These are phyloP conservation scores for Lagopus leucura DNA, from an alignment of 2,113 vertebrate genomes.

Conservation along the genomic window DNA sequence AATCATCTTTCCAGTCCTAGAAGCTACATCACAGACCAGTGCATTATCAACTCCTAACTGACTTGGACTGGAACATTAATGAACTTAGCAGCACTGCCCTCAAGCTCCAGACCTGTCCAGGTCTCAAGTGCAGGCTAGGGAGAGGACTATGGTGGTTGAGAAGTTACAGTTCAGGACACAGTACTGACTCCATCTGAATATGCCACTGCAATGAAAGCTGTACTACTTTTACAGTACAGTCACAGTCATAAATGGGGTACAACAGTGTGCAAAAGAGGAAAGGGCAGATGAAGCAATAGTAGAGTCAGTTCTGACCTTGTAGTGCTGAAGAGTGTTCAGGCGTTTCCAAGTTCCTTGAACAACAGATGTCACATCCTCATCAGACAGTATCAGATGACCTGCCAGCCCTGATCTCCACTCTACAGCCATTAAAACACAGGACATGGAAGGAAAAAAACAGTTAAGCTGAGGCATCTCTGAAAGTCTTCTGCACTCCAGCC, in stretches of 20 bases:
- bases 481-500: neutral
- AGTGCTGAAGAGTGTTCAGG: constrained; percentile 95
- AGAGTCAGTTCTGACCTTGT: constrained; percentile 85
- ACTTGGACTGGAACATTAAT: neutral
- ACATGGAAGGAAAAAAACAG: neutral
- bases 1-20: neutral
- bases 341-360: constrained; percentile 96
- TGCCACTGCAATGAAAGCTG: neutral
- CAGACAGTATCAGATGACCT: constrained; percentile 95
- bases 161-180: neutral
- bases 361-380: constrained; percentile 95
- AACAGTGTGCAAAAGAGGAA: neutral
- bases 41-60: neutral
- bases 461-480: neutral
- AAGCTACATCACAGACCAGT: neutral
- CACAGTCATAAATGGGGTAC: neutral
- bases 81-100: neutral
- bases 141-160: neutral
- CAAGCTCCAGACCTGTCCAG: neutral
- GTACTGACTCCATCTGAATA: neutral
- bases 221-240: neutral
- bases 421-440: constrained; percentile 60
- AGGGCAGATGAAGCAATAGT: neutral
- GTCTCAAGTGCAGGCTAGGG: neutral
- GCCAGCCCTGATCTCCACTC: constrained; percentile 97